phyloP scores from a whole-genome alignment of 2,113 vertebrate genomes.

The Hypomesus transpacificus region DNA sequence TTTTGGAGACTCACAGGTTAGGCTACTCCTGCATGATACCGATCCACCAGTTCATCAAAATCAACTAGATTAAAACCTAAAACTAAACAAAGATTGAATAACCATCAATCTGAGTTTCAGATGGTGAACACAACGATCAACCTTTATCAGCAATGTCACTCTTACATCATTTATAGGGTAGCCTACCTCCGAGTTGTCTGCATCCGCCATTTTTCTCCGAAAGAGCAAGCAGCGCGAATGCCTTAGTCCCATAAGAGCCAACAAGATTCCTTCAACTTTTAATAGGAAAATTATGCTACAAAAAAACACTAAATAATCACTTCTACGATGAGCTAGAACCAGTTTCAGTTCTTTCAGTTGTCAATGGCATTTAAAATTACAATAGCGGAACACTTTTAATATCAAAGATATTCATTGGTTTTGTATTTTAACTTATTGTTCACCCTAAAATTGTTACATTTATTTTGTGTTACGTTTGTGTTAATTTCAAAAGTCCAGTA shows the following conservation, averaged over 20 bases:
- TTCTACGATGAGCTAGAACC: slow-evolving; percentile 5
- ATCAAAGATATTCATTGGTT: background rate
- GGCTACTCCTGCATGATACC: too few relatives aligned
- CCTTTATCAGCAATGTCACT: background rate
- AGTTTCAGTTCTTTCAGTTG: background rate
- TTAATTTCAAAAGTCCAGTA: slow-evolving; percentile 17
- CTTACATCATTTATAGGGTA: slow-evolving; percentile 15
- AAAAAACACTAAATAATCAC: background rate
- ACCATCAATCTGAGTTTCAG: background rate
- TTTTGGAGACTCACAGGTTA: too few relatives aligned
- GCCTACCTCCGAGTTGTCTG: slow-evolving; percentile 89
- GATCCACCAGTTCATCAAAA: too few relatives aligned
- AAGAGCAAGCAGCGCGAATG: slow-evolving; percentile 98
- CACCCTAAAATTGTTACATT: slow-evolving; percentile 44
- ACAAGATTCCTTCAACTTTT: slow-evolving; percentile 66
- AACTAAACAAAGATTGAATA: background rate
- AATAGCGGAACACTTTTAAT: background rate
- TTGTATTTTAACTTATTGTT: background rate
- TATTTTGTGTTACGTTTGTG: background rate
- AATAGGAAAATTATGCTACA: slow-evolving; percentile 8
- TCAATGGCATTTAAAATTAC: background rate
- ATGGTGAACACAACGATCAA: background rate
- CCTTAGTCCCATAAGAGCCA: slow-evolving; percentile 94
- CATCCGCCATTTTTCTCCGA: slow-evolving; percentile 97
- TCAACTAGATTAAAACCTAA: too few relatives aligned